phyloP scores from a whole-genome alignment of 1,140 invertebrate genomes.

The Drosophila pandora region DNA sequence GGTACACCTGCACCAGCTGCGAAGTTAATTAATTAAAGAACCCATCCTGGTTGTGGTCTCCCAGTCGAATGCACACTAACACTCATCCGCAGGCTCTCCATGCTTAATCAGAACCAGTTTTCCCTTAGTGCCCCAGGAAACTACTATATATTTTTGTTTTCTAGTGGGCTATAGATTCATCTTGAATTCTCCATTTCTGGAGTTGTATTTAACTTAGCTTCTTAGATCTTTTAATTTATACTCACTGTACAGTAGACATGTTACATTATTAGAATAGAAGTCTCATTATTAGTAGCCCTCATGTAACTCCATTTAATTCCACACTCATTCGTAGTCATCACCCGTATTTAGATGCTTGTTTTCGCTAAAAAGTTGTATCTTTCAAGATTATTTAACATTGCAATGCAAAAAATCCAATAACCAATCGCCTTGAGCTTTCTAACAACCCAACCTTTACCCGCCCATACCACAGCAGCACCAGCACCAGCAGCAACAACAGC shows the following conservation, averaged over 20 bases:
- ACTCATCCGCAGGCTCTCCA: neutral
- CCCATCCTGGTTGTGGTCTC: slow-evolving; percentile 63
- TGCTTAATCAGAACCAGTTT: neutral
- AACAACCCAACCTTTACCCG: slow-evolving; percentile 23
- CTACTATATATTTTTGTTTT: neutral
- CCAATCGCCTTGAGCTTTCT: slow-evolving; percentile 34
- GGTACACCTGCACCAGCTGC: slow-evolving; percentile 74
- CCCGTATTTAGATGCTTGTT: slow-evolving; percentile 11
- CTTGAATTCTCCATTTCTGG: neutral
- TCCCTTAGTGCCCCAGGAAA: neutral
- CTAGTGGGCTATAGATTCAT: neutral
- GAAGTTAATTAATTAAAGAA: slow-evolving; percentile 51
- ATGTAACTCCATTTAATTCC: neutral
- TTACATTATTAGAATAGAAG: neutral
- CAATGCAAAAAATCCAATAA: slow-evolving; percentile 18
- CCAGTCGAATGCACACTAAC: slow-evolving; percentile 46
- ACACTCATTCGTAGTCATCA: slow-evolving; percentile 7
- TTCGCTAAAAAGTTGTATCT: neutral
- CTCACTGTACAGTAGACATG: too few relatives aligned
- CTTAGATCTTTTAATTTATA: neutral
- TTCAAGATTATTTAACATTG: slow-evolving; percentile 17
- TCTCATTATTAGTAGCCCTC: neutral
- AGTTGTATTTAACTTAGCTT: neutral
- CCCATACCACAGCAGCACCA: slow-evolving; percentile 47
- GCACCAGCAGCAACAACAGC: slow-evolving; percentile 41